A percentile compares a stretch with the other conserved stretches of the same genome.
Conservation (phyloP, 2,888 invertebrate species). For the Platycheirus albimanus region DNA sequence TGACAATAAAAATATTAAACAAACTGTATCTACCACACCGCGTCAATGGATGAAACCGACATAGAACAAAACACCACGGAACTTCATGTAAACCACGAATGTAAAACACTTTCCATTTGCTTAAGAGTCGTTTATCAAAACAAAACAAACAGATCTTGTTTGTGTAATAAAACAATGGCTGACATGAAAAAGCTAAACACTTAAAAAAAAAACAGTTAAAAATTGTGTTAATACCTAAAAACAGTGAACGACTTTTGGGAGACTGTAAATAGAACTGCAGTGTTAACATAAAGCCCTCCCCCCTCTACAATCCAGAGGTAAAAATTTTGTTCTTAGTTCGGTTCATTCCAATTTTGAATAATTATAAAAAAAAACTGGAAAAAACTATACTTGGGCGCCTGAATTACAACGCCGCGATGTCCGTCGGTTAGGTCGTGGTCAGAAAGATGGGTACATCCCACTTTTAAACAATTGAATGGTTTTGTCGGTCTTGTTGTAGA, state of each 20-base stretch:
- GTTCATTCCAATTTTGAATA: too few species aligned
- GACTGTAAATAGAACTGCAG: too few species aligned
- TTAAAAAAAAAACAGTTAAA: not conserved
- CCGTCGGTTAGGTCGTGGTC: too few species aligned
- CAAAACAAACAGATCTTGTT: conserved; percentile 28
- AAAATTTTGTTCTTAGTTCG: too few species aligned
- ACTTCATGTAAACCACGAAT: conserved; percentile 13
- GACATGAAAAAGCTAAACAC: conserved; percentile 3
- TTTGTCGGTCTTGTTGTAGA: not conserved
- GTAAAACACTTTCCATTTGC: conserved; percentile 3
- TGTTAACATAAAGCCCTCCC: too few species aligned
- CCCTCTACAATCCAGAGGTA: too few species aligned
- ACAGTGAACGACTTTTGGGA: too few species aligned
- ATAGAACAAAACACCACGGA: not conserved
- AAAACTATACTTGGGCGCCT: conserved; percentile 25
- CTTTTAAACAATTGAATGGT: conserved; percentile 23
- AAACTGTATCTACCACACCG: too few species aligned
- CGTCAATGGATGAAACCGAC: not conserved
- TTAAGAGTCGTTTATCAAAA: not conserved
- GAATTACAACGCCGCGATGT: not conserved
- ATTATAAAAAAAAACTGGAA: conserved; percentile 5
- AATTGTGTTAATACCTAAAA: too few species aligned
- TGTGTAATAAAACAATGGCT: conserved; percentile 8
- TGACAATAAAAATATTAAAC: not conserved
- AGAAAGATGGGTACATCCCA: too few species aligned